Conservation (phyloP, 2,888 invertebrate genomes). For the Chelonus formosanus region DNA sequence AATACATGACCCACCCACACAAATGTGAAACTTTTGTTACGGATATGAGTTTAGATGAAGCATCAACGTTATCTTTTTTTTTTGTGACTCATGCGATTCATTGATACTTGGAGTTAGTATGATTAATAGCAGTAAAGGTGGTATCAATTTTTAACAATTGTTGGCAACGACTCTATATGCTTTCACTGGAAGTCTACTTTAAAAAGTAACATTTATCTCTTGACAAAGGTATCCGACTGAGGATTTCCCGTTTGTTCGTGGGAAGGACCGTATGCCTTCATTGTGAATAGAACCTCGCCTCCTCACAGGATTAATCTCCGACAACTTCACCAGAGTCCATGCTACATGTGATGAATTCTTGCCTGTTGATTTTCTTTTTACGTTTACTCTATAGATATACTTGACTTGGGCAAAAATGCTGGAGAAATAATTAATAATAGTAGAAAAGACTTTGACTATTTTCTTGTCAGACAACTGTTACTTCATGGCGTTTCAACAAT, state of each 20-base stretch:
- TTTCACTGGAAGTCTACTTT: slow-evolving; percentile 18
- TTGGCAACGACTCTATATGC: slow-evolving; percentile 13
- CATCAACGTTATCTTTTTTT: slow-evolving; percentile 16
- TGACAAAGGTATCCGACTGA: slow-evolving; percentile 30
- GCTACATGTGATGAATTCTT: slow-evolving; percentile 36
- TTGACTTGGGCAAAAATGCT: no score
- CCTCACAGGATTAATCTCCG: slow-evolving; percentile 36
- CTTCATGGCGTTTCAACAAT: not conserved
- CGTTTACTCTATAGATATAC: slow-evolving; percentile 4
- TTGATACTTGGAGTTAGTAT: slow-evolving; percentile 16
- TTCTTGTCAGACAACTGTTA: not conserved
- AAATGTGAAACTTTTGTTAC: slow-evolving; percentile 23
- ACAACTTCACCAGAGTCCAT: slow-evolving; percentile 36
- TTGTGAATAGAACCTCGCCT: slow-evolving; percentile 35
- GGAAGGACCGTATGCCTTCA: slow-evolving; percentile 34
- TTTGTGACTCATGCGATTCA: slow-evolving; percentile 16
- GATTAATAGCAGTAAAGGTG: slow-evolving; percentile 21
- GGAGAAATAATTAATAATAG: no score
- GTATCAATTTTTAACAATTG: slow-evolving; percentile 23
- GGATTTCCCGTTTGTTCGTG: slow-evolving; percentile 38
- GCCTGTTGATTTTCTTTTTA: slow-evolving; percentile 30
- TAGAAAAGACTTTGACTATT: no score
- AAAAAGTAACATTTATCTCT: slow-evolving; percentile 35
- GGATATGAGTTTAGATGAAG: slow-evolving; percentile 20
- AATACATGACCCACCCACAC: slow-evolving; percentile 3